phyloP scores from a whole-genome alignment of 2,113 vertebrate genomes.

The Lampris incognitus region DNA sequence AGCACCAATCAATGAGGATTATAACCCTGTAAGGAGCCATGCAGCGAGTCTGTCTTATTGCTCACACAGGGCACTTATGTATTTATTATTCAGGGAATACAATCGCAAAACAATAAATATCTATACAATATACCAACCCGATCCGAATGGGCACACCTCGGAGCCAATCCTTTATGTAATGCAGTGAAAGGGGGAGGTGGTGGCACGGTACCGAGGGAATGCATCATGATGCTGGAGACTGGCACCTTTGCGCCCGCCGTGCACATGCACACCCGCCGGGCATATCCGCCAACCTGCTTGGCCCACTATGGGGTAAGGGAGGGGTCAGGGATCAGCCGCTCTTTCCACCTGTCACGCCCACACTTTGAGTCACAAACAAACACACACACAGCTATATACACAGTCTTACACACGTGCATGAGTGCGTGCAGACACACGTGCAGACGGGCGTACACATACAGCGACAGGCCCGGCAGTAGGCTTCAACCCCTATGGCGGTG shows the following conservation, averaged over 20 bases:
- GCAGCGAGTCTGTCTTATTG: conserved; percentile 33
- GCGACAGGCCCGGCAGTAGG: conserved; percentile 58
- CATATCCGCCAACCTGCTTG: conserved; percentile 57
- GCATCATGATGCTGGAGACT: conserved; percentile 16
- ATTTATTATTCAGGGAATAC: conserved; percentile 23
- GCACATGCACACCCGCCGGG: conserved; percentile 37
- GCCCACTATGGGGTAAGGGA: conserved; percentile 17
- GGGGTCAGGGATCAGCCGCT: conserved; percentile 50
- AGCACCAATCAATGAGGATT: conserved; percentile 78
- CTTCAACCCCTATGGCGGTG: conserved; percentile 58
- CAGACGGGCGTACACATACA: conserved; percentile 8
- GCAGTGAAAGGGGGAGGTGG: conserved; percentile 9
- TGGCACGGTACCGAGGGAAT: conserved; percentile 6
- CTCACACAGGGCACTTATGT: conserved; percentile 16
- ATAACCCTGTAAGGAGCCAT: conserved; percentile 67
- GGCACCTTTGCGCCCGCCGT: conserved; percentile 10
- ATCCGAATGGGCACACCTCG: too few relatives aligned
- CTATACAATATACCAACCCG: too few relatives aligned
- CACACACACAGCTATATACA: conserved; percentile 17
- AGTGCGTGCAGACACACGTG: not conserved
- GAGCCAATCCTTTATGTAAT: not conserved
- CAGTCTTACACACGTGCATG: conserved; percentile 11
- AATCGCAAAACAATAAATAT: conserved; percentile 1
- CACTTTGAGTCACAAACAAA: conserved; percentile 23
- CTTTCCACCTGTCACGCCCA: conserved; percentile 67